Evolutionary conservation across 2,888 invertebrate genomes (phyloP), one percentile per base, ranked within the genome.

Genomic region (Drosophila austrosaltans): DNA sequence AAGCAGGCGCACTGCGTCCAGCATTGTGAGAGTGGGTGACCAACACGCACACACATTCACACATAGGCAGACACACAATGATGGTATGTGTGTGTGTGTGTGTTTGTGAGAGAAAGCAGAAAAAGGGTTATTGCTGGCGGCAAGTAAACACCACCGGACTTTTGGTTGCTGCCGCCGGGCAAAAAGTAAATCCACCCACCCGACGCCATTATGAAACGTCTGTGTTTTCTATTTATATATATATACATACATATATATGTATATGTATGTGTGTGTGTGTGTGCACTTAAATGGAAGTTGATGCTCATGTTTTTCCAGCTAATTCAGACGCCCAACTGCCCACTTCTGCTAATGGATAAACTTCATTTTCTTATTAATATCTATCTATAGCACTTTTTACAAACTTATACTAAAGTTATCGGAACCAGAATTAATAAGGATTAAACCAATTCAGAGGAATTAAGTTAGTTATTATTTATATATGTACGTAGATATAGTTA

Each of bases 51-150:
- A 75, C 76, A 44, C 57, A 60, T 53, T n/a, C n/a, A 75, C 69
- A 44, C 57, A 60, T 53, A 25, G 20, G 48, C 54, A 66, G 36
- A 66, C 71, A 30, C 66, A 28, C 44, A 56, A 22, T 39, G 6
- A 6, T 32, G 32, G 1, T 32, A 32, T 16, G 16, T 16, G 54
- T 69, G 3, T 1, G 32, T 28, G 28, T 60, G 12, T 62, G 20
- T 57, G 39, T 67, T 6, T 62, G 56, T 68, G 25, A 63, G 65
- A 62, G 61, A 30, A 53, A 56, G 56, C 63, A 72, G 16, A 81
- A 79, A 91, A 91, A 90, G 90, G 91, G 90, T 90, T 90, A 90
- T 87, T 90, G 87, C 90, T 81, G 82, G 70, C 81, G 83, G 88
- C 86, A 77, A 82, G 73, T 79, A 91, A 90, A 89, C 89, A 90